A percentile compares a stretch with the other conserved stretches of the same genome.
These are phyloP conservation scores for Stenoptilia bipunctidactyla DNA, from an alignment of 2,888 invertebrate species.

Conservation along the genomic window DNA sequence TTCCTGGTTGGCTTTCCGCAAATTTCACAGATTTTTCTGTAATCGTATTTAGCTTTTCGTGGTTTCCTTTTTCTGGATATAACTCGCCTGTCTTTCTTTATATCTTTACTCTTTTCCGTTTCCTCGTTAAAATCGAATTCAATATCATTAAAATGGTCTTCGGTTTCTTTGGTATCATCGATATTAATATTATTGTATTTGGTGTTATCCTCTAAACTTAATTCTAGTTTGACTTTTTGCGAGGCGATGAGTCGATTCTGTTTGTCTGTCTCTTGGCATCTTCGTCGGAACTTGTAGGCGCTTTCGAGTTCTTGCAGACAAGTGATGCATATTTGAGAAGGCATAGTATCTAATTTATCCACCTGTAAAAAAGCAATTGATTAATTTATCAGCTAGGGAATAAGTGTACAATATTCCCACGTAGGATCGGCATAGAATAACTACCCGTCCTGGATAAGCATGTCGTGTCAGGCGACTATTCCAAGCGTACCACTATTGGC, in stretches of 20 bases:
- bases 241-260: constrained; percentile 24
- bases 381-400: too few relatives aligned
- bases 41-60: constrained; percentile 43
- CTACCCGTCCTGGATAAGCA: too few relatives aligned
- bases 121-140: constrained; percentile 20
- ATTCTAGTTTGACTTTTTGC: constrained; percentile 36
- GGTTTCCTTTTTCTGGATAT: constrained; percentile 25
- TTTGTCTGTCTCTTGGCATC: constrained; percentile 53
- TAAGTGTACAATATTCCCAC: too few relatives aligned
- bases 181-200: constrained; percentile 12
- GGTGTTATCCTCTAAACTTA: constrained; percentile 15
- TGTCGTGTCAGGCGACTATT: too few relatives aligned
- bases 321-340: constrained; percentile 44
- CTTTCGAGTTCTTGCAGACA: constrained; percentile 50
- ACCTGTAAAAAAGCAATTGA: constrained; percentile 32
- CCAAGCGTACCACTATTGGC: too few relatives aligned
- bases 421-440: too few relatives aligned
- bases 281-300: constrained; percentile 56
- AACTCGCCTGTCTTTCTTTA: constrained; percentile 15
- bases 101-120: constrained; percentile 19
- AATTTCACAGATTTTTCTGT: constrained; percentile 59
- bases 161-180: constrained; percentile 5
- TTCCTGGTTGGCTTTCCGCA: constrained; percentile 58
- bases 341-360: constrained; percentile 43
- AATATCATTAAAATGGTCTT: constrained; percentile 22